Conservation (phyloP, 2,888 invertebrate genomes). For the Hirtodrosophila cameraria region DNA sequence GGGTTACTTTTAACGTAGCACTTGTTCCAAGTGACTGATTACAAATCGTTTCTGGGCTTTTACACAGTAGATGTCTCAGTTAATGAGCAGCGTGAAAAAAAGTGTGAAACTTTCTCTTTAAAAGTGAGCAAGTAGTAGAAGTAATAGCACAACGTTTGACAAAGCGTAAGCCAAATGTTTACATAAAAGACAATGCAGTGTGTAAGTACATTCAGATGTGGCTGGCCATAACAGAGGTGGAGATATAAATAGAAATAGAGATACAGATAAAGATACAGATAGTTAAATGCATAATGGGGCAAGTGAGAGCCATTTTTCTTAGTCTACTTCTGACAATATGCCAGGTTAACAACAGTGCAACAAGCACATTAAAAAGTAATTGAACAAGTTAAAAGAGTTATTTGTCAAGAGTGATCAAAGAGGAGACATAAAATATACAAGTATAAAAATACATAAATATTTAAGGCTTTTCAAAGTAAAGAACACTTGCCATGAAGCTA, state of each 20-base stretch:
- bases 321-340: constrained; percentile 1
- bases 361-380: too few relatives aligned
- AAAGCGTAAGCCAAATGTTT: constrained; percentile 44
- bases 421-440: too few relatives aligned
- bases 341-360: constrained; percentile 3
- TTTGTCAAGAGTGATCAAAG: too few relatives aligned
- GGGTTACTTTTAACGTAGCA: too few relatives aligned
- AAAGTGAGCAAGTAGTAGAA: neutral
- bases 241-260: neutral
- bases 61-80: too few relatives aligned
- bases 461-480: too few relatives aligned
- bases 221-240: constrained; percentile 12
- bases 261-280: neutral
- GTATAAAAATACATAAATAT: too few relatives aligned
- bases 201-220: neutral
- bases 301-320: neutral
- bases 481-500: too few relatives aligned
- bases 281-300: neutral
- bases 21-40: too few relatives aligned
- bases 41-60: too few relatives aligned
- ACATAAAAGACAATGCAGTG: constrained; percentile 8
- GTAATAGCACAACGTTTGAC: constrained; percentile 6
- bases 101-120: neutral
- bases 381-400: too few relatives aligned
- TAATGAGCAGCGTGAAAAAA: neutral